Conservation (phyloP, 2,888 invertebrate genomes). For the Matsumyia berberina region DNA sequence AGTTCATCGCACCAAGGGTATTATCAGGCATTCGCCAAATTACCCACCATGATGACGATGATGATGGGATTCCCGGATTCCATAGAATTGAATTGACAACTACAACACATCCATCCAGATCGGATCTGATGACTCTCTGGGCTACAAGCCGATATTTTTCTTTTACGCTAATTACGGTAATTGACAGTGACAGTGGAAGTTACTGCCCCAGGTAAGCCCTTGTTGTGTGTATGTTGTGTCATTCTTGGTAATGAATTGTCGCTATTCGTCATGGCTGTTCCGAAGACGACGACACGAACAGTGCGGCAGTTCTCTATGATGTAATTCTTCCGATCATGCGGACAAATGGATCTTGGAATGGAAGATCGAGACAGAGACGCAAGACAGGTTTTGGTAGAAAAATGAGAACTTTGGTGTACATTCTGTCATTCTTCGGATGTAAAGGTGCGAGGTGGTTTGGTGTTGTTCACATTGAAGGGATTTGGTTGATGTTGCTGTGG, state of each 20-base stretch:
- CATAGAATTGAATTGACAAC: constrained; percentile 59
- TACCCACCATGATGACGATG: constrained; percentile 57
- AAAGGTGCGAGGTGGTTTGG: constrained; percentile 9
- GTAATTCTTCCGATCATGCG: constrained; percentile 63
- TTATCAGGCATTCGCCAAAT: constrained; percentile 63
- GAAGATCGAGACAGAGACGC: not conserved
- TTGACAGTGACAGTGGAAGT: constrained; percentile 68
- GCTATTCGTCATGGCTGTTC: constrained; percentile 62
- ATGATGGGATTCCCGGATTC: constrained; percentile 45
- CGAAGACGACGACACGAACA: constrained; percentile 22
- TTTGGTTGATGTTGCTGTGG: constrained; percentile 16
- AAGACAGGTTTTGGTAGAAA: constrained; percentile 21
- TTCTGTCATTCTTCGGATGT: constrained; percentile 14
- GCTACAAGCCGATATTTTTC: constrained; percentile 49
- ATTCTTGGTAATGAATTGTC: constrained; percentile 73
- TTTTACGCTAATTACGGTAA: constrained; percentile 72
- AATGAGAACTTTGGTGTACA: constrained; percentile 40
- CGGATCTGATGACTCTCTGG: constrained; percentile 2
- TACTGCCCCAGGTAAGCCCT: constrained; percentile 48
- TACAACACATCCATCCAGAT: constrained; percentile 2
- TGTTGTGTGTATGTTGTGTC: constrained; percentile 64
- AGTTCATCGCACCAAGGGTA: constrained; percentile 70
- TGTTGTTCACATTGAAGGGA: constrained; percentile 41
- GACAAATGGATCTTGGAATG: constrained; percentile 45
- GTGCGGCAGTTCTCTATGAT: constrained; percentile 23